Percentiles rank a stretch among this genome's conserved stretches.
phyloP scores from a whole-genome alignment of 2,113 vertebrate genomes.

The Emydocephalus ijimae region DNA sequence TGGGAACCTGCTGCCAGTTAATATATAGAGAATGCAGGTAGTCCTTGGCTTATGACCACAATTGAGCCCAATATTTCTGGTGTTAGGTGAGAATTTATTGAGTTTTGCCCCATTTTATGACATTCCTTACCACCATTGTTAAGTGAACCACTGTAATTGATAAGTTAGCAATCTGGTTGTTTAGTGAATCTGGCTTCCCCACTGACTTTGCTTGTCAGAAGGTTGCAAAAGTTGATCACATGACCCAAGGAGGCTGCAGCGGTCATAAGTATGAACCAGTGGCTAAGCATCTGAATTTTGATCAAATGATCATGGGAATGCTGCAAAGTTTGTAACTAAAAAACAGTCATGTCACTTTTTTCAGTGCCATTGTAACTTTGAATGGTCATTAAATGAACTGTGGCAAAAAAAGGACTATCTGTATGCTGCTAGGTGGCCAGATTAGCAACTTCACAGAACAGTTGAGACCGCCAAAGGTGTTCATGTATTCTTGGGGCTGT shows the following conservation, averaged over 20 bases:
- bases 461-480: background rate
- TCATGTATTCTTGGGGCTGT: background rate
- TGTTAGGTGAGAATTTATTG: background rate
- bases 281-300: background rate
- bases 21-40: background rate
- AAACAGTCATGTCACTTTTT: background rate
- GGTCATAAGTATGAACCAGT: background rate
- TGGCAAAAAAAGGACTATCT: background rate
- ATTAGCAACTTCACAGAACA: background rate
- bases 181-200: background rate
- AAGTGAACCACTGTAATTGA: background rate
- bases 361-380: background rate
- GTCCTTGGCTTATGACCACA: background rate
- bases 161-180: background rate
- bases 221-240: background rate
- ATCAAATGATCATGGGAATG: background rate
- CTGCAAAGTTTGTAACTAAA: background rate
- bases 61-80: background rate
- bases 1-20: background rate
- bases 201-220: background rate
- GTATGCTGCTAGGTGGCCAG: background rate
- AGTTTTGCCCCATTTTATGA: background rate
- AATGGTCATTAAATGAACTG: background rate
- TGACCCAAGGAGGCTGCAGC: background rate
- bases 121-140: background rate